Evolutionary conservation across 2,113 vertebrate species (phyloP).

Genomic region (Mesembrinibis cayennensis): DNA sequence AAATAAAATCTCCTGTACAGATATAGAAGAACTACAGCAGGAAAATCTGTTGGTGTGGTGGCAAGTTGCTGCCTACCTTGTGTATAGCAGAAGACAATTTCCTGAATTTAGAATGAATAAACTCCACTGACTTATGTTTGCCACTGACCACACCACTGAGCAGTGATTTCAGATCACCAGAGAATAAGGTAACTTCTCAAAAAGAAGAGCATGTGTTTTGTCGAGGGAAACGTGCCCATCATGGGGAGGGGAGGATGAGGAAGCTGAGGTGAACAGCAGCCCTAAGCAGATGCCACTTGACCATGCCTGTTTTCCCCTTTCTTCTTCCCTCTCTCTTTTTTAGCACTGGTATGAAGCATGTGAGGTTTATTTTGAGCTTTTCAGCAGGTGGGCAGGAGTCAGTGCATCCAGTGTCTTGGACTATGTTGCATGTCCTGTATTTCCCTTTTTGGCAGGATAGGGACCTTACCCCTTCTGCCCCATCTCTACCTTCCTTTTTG

Average conservation of each 20-base stretch:
- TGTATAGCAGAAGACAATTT: neutral
- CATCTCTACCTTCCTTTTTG: neutral
- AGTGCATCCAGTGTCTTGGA: neutral
- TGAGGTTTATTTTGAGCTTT: neutral
- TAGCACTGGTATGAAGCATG: neutral
- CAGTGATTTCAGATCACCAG: neutral
- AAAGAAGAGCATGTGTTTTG: accelerated
- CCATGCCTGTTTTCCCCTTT: neutral
- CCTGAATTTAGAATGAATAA: neutral
- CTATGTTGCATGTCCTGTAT: too few species aligned
- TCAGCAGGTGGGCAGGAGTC: neutral
- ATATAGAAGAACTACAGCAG: neutral
- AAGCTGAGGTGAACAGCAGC: neutral
- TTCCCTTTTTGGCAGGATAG: neutral
- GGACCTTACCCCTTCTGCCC: neutral
- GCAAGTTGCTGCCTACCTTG: neutral
- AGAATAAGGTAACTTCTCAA: neutral
- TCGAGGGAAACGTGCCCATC: accelerated
- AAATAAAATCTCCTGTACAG: neutral
- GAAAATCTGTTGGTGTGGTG: neutral
- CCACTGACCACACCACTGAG: neutral
- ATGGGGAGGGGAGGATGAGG: accelerated
- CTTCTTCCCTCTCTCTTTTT: neutral
- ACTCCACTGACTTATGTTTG: neutral
- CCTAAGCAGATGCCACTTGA: neutral